Evolutionary conservation across 2,888 invertebrate species (phyloP).

Genomic region (Brachyptera risi): DNA sequence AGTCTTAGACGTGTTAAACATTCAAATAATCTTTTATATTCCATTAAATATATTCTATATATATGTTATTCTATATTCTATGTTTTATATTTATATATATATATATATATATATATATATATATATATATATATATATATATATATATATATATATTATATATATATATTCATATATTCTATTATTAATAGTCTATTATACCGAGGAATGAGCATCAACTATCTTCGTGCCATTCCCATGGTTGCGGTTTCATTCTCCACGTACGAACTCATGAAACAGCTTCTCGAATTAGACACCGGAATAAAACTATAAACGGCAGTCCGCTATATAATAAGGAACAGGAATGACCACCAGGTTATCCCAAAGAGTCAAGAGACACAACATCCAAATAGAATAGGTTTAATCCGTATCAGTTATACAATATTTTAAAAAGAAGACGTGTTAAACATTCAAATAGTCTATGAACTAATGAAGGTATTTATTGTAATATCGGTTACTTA

Average conservation of each 20-base stretch:
- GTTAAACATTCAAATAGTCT: constrained; percentile 24
- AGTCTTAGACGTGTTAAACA: no score
- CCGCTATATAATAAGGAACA: neutral
- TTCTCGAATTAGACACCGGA: constrained; percentile 72
- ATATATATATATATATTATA: no score
- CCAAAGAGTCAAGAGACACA: neutral
- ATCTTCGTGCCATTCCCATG: constrained; percentile 90
- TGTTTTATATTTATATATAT: no score
- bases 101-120: no score
- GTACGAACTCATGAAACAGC: constrained; percentile 81
- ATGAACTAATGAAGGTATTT: constrained; percentile 20
- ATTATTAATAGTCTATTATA: no score
- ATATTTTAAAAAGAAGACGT: constrained; percentile 22
- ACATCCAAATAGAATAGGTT: constrained; percentile 27
- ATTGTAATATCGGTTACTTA: constrained; percentile 9
- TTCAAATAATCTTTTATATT: no score
- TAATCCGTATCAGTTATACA: constrained; percentile 20
- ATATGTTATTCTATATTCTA: no score
- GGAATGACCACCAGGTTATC: neutral
- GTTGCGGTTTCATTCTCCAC: constrained; percentile 86
- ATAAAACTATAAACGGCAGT: constrained; percentile 51
- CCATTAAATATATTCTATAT: no score
- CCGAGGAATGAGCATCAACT: constrained; percentile 89
- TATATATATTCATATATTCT: no score
- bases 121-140: no score